A percentile compares a stretch with the other conserved stretches of the same genome.
These are phyloP conservation scores for Aricia agestis DNA, from an alignment of 1,140 invertebrate genomes.

Conservation along the genomic window DNA sequence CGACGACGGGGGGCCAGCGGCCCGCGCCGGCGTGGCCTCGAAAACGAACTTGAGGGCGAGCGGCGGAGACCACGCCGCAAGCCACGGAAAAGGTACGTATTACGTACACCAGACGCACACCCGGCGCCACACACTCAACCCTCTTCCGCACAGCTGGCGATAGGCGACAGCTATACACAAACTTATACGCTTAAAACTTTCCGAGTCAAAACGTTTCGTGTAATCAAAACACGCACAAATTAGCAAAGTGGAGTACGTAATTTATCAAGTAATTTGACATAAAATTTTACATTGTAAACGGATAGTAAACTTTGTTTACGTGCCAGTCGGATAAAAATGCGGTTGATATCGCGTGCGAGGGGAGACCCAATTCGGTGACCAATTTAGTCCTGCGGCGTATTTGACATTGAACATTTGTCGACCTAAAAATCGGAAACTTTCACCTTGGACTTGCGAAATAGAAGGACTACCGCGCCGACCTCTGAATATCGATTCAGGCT, in stretches of 20 bases:
- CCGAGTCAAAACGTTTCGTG: background rate
- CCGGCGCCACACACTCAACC: background rate
- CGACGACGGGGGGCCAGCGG: constrained; percentile 41
- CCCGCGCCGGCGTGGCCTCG: constrained; percentile 58
- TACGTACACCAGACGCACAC: background rate
- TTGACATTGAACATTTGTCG: constrained; percentile 65
- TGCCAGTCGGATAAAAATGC: constrained; percentile 32
- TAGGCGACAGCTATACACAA: too few relatives aligned
- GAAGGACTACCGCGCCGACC: constrained; percentile 47
- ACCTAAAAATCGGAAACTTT: constrained; percentile 51
- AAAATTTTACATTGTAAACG: constrained; percentile 11
- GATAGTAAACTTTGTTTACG: constrained; percentile 6
- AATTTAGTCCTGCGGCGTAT: constrained; percentile 65
- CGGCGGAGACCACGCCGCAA: constrained; percentile 49
- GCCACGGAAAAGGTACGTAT: constrained; percentile 50
- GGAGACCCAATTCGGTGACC: constrained; percentile 43
- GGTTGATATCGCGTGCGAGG: constrained; percentile 30
- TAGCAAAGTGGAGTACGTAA: background rate
- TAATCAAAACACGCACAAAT: background rate
- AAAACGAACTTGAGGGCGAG: constrained; percentile 60
- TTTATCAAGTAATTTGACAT: background rate
- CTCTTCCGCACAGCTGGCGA: too few relatives aligned
- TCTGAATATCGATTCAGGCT: constrained; percentile 41
- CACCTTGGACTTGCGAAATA: constrained; percentile 64
- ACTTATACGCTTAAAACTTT: constrained; percentile 5